Base-by-base conservation (phyloP, 1,140 invertebrate species). In the Pachyrhynchus sulphureomaculatus region DNA sequence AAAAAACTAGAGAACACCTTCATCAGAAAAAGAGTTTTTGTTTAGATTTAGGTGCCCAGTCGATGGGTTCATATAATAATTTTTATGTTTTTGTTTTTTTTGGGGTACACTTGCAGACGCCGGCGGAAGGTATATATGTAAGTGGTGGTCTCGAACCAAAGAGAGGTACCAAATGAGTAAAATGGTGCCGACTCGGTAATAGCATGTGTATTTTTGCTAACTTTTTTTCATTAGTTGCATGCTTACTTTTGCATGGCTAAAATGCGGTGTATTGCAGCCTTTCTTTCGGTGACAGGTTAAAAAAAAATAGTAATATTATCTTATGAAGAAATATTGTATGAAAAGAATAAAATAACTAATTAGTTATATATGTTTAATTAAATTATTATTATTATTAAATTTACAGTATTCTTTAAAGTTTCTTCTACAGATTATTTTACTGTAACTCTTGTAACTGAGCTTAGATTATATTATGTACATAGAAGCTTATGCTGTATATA, bases 141-240 rank as follows among this genome's bases (percentile, higher is more conserved):
- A 82, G 80, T 79, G 80, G 80, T 82, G 80, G 79, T 81, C 80
- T 80, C 78, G 77, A 79, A 72, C 42, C 75, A 68, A 61, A 58
- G 42, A 55, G 49, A 48, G 58, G 61, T 62, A 69, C 55, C 55
- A 55, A 55, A 37, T 49, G 21, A 42, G 37, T 24, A 12, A 26
- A 24, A 42, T 58, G 60, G 61, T 70, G 58, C 62, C 60, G 34
- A 41, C 44, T 68, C 65, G 67, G 67, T 70, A 68, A 68, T 49
- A 54, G 68, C 68, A 70, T 70, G 68, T 62, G 57, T 66, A 64
- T 65, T 65, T 51, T 55, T 69, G 60, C 62, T 64, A 62, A 55
- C 32, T n/a, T 67, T 70, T 66, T 47, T 62, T 41, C 23, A 59
- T 60, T 61, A 55, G 62, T 64, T 62, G 67, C 67, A 69, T 68